Evolutionary conservation across 2,113 vertebrate genomes (phyloP).

Genomic region (Mormoops blainvillei): DNA sequence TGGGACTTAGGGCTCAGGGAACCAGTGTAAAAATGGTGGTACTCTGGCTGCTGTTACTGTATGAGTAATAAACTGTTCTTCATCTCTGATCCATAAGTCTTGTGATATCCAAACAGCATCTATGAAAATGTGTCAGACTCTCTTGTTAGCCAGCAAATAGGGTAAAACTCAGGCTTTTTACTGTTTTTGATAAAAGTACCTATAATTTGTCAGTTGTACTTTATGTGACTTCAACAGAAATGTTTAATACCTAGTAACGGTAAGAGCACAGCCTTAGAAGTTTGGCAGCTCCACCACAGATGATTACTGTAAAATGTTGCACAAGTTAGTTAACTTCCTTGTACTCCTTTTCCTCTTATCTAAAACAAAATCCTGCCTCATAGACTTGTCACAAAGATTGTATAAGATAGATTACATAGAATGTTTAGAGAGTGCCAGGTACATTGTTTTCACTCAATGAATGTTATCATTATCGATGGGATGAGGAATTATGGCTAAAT

Average conservation of each 20-base stretch:
- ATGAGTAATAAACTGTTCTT: not conserved
- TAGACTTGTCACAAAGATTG: not conserved
- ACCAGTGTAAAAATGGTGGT: not conserved
- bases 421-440: not conserved
- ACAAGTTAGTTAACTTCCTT: not conserved
- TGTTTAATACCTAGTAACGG: not conserved
- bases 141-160: not conserved
- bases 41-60: not conserved
- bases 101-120: not conserved
- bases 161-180: not conserved
- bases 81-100: not conserved
- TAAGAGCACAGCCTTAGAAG: not conserved
- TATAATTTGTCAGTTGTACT: not conserved
- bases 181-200: not conserved
- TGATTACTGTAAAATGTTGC: not conserved
- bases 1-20: not conserved
- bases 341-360: not conserved
- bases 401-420: conserved; percentile 5
- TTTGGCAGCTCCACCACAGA: not conserved
- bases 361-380: conserved; percentile 13
- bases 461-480: conserved; percentile 20
- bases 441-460: not conserved
- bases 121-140: not conserved
- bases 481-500: conserved; percentile 24
- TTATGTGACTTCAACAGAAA: not conserved